These are phyloP conservation scores for Drosophila ustulata DNA, from an alignment of 2,888 invertebrate species.

Conservation along the genomic window DNA sequence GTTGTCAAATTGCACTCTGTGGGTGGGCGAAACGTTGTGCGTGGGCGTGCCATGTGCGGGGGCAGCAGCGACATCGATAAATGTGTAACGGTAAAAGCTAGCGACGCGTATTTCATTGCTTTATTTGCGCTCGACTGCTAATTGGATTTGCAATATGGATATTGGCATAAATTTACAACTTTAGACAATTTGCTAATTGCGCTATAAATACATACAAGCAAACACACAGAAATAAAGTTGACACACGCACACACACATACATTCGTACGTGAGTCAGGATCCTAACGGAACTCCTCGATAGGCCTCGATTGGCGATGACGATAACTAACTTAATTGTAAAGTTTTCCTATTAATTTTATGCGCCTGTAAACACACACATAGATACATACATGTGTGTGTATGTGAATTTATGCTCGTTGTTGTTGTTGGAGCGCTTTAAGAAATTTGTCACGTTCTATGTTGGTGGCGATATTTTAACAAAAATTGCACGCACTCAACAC, in stretches of 20 bases:
- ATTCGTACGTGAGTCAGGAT: constrained; percentile 11
- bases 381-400: constrained; percentile 2
- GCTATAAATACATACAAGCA: constrained; percentile 33
- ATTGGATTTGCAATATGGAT: constrained; percentile 60
- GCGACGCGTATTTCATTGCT: constrained; percentile 31
- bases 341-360: constrained; percentile 53
- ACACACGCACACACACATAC: not conserved
- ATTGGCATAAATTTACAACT: constrained; percentile 41
- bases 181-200: constrained; percentile 35
- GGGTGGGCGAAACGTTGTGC: constrained; percentile 22
- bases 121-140: constrained; percentile 55
- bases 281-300: constrained; percentile 20
- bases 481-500: constrained; percentile 56
- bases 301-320: constrained; percentile 10
- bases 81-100: constrained; percentile 40
- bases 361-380: constrained; percentile 11
- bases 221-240: not conserved
- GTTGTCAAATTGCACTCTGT: constrained; percentile 16
- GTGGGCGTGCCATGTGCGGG: not conserved
- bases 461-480: constrained; percentile 42
- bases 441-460: constrained; percentile 70
- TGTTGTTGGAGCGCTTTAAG: constrained; percentile 44
- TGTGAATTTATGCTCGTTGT: constrained; percentile 10
- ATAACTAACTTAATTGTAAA: constrained; percentile 35
- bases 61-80: not conserved